These are phyloP conservation scores for Allygus modestus DNA, from an alignment of 2,888 invertebrate genomes.

Conservation along the genomic window DNA sequence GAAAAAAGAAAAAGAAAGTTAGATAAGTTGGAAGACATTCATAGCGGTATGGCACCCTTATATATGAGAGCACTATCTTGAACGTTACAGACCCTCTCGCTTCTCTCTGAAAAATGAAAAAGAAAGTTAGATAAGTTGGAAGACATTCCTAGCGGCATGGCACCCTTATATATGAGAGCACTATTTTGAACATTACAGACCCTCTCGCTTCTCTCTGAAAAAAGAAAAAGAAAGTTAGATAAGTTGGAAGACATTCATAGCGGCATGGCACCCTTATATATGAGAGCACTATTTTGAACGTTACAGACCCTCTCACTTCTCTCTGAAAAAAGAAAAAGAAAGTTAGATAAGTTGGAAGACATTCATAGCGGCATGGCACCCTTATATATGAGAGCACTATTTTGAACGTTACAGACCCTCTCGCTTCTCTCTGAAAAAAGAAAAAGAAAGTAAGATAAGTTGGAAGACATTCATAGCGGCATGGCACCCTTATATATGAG, in stretches of 20 bases:
- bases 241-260: slow-evolving; percentile 80
- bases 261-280: slow-evolving; percentile 98
- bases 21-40: slow-evolving; percentile 75
- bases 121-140: neutral
- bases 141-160: no score
- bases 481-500: slow-evolving; percentile 97
- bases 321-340: slow-evolving; percentile 81
- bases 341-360: neutral
- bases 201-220: slow-evolving; percentile 97
- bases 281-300: slow-evolving; percentile 99
- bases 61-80: slow-evolving; percentile 99
- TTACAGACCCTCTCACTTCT: slow-evolving; percentile 98
- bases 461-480: slow-evolving; percentile 86
- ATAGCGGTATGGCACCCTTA: slow-evolving; percentile 97
- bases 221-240: slow-evolving; percentile 62
- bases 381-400: slow-evolving; percentile 99
- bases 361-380: slow-evolving; percentile 96
- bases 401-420: slow-evolving; percentile 99
- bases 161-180: slow-evolving; percentile 98
- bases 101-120: slow-evolving; percentile 87
- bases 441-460: neutral
- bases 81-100: slow-evolving; percentile 98
- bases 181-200: slow-evolving; percentile 99
- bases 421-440: slow-evolving; percentile 92
- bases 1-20: slow-evolving; percentile 74